phyloP scores from a whole-genome alignment of 2,888 invertebrate species.

The Chirona hameri region DNA sequence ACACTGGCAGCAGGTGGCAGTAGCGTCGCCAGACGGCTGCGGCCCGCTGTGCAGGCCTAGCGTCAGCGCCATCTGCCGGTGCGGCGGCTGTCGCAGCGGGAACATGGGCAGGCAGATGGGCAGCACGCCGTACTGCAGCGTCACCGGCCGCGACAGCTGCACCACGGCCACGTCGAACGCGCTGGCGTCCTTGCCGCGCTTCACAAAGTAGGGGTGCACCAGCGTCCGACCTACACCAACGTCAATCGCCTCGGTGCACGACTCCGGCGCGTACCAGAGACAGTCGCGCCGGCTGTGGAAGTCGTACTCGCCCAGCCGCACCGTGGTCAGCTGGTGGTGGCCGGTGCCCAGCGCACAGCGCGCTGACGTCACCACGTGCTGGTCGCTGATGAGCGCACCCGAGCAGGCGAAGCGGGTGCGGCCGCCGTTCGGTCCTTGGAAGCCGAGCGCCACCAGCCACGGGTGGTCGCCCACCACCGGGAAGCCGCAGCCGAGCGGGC shows the following conservation, averaged over 20 bases:
- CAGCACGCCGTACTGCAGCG: not conserved
- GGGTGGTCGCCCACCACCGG: conserved; percentile 28
- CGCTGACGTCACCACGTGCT: not conserved
- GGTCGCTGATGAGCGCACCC: not conserved
- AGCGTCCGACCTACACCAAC: too few relatives aligned
- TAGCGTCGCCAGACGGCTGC: not conserved
- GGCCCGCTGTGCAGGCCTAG: not conserved
- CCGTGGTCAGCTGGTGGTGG: not conserved
- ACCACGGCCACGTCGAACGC: not conserved
- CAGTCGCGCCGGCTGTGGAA: not conserved
- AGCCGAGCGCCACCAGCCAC: conserved; percentile 22
- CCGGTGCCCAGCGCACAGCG: too few relatives aligned
- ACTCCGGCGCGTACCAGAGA: not conserved
- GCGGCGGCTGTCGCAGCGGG: not conserved
- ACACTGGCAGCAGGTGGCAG: not conserved
- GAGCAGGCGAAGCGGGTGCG: not conserved
- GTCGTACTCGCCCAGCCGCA: conserved; percentile 1
- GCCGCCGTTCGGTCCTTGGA: not conserved
- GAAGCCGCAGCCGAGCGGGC: conserved; percentile 25
- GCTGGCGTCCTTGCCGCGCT: not conserved
- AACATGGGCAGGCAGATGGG: conserved; percentile 25
- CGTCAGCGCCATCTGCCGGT: not conserved
- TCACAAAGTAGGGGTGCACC: not conserved
- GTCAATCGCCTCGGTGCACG: not conserved
- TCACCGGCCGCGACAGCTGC: not conserved